Conservation (phyloP, 2,888 invertebrate species). For the Drosophila cognata region DNA sequence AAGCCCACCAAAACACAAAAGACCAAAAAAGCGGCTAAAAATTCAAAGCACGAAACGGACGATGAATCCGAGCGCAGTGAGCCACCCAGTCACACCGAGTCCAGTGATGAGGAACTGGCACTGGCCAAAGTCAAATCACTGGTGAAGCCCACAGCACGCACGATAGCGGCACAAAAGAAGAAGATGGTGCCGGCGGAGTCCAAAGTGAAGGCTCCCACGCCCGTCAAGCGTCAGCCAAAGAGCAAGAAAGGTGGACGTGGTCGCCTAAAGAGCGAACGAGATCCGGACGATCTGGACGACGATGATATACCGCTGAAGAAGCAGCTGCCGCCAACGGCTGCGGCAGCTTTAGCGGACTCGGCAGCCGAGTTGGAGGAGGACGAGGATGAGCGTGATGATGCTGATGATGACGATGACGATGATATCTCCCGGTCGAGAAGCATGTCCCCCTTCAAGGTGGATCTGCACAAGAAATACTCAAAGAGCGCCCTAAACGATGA, state of each 20-base stretch:
- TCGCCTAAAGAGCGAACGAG: constrained; percentile 31
- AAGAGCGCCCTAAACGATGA: constrained; percentile 85
- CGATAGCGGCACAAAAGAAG: constrained; percentile 74
- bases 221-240: constrained; percentile 60
- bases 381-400: constrained; percentile 59
- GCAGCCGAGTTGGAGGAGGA: constrained; percentile 80
- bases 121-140: constrained; percentile 59
- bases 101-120: constrained; percentile 66
- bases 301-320: constrained; percentile 62
- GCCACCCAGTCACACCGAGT: constrained; percentile 47
- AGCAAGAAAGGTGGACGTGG: constrained; percentile 49
- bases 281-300: constrained; percentile 31
- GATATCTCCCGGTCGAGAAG: constrained; percentile 81
- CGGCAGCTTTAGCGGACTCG: constrained; percentile 78
- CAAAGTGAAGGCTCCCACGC: constrained; percentile 63
- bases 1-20: constrained; percentile 65
- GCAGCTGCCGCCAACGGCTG: constrained; percentile 79
- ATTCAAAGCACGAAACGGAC: constrained; percentile 54
- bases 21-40: constrained; percentile 66
- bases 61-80: constrained; percentile 61
- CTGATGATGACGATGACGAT: constrained; percentile 70
- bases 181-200: constrained; percentile 58
- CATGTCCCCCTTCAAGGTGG: constrained; percentile 84
- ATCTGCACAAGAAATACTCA: constrained; percentile 85
- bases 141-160: constrained; percentile 61